phyloP scores from a whole-genome alignment of 2,797 vertebrate genomes.

The Mus caroli region DNA sequence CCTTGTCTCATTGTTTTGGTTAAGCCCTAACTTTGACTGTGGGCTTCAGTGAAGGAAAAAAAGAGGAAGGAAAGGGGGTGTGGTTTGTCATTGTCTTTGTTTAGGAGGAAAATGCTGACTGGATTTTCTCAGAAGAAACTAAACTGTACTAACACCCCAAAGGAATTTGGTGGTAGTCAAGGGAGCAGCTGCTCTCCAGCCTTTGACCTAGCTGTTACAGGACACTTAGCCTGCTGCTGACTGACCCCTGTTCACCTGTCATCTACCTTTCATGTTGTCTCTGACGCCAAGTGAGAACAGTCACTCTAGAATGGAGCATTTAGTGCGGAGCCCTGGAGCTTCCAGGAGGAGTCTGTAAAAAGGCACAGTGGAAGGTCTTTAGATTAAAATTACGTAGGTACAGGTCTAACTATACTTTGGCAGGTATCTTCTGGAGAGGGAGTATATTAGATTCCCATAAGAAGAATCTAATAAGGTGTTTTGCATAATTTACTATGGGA shows the following conservation, averaged over 20 bases:
- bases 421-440: neutral
- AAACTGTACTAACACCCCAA: neutral
- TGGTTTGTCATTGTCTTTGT: neutral
- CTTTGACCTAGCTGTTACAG: neutral
- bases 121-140: neutral
- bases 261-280: neutral
- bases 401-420: neutral
- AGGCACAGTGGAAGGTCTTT: neutral
- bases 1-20: neutral
- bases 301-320: conserved; percentile 4
- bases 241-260: neutral
- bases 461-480: neutral
- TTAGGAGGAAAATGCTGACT: neutral
- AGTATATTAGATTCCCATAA: conserved; percentile 14
- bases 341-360: neutral
- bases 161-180: neutral
- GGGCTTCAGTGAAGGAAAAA: neutral
- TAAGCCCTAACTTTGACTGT: conserved; percentile 1
- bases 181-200: neutral
- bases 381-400: neutral
- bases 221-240: neutral
- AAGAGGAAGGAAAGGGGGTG: neutral
- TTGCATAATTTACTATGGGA: neutral
- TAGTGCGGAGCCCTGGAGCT: neutral
- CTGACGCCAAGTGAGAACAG: neutral